Evolutionary conservation across 2,888 invertebrate genomes (phyloP).

Genomic region (Napeogenes inachia): DNA sequence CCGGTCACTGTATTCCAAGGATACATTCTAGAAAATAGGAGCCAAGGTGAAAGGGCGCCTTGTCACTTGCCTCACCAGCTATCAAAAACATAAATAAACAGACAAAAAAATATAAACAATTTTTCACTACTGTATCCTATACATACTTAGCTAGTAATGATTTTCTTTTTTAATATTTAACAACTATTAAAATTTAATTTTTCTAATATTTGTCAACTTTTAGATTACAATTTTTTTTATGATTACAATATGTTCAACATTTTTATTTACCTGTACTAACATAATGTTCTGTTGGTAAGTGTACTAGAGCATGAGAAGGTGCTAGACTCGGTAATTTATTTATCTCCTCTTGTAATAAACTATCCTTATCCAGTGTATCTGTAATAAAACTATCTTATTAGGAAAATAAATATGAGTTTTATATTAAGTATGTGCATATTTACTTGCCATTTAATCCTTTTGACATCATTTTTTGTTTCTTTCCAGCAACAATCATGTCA

Average conservation of each 20-base stretch:
- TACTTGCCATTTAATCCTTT: slow-evolving; percentile 59
- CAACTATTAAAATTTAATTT: too few species aligned
- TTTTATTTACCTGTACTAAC: slow-evolving; percentile 45
- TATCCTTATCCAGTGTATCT: slow-evolving; percentile 75
- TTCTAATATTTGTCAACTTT: too few species aligned
- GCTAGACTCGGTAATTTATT: slow-evolving; percentile 79
- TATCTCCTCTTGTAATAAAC: slow-evolving; percentile 83
- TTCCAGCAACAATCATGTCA: slow-evolving; percentile 87
- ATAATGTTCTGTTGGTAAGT: slow-evolving; percentile 81
- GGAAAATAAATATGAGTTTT: slow-evolving; percentile 22
- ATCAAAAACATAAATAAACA: too few species aligned
- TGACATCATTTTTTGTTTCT: slow-evolving; percentile 80
- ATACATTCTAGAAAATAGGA: too few species aligned
- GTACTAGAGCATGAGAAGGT: slow-evolving; percentile 80
- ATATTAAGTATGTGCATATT: background rate
- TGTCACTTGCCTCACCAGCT: too few species aligned
- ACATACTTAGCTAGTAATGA: too few species aligned
- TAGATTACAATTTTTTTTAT: too few species aligned
- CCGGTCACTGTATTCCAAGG: too few species aligned
- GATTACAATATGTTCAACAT: too few species aligned
- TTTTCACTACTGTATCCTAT: too few species aligned
- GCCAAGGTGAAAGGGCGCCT: too few species aligned
- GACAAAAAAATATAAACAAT: too few species aligned
- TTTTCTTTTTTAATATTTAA: background rate
- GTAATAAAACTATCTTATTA: slow-evolving; percentile 32